phyloP scores from a whole-genome alignment of 2,888 invertebrate genomes.

The Eulithis testata region DNA sequence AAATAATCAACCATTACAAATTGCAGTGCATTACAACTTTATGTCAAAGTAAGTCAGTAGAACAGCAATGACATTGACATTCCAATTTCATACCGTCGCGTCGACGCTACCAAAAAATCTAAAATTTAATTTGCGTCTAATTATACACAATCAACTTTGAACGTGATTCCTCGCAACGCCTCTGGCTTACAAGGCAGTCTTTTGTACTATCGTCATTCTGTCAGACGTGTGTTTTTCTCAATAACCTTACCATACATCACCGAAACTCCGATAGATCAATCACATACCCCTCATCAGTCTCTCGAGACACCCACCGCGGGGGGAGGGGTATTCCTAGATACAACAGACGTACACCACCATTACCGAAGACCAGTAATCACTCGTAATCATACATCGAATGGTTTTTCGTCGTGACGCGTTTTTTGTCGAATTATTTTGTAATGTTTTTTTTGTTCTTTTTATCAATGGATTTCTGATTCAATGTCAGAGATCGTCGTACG shows the following conservation, averaged over 20 bases:
- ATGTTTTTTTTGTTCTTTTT: constrained; percentile 55
- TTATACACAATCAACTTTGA: constrained; percentile 73
- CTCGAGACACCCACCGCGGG: constrained; percentile 32
- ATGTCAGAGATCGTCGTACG: constrained; percentile 76
- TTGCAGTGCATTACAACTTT: not conserved
- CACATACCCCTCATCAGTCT: constrained; percentile 43
- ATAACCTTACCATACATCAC: constrained; percentile 65
- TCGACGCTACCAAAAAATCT: constrained; percentile 63
- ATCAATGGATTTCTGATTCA: constrained; percentile 67
- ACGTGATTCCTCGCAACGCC: constrained; percentile 71
- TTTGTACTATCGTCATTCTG: constrained; percentile 75
- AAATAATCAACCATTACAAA: not conserved
- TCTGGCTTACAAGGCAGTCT: constrained; percentile 80
- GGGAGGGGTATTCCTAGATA: constrained; percentile 52
- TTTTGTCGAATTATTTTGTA: constrained; percentile 70
- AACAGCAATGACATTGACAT: constrained; percentile 67
- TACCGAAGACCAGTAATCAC: constrained; percentile 79
- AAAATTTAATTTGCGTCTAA: constrained; percentile 79
- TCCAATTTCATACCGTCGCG: constrained; percentile 44
- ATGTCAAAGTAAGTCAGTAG: not conserved
- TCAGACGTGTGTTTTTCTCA: constrained; percentile 69
- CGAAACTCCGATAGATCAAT: constrained; percentile 47
- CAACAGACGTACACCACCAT: constrained; percentile 58
- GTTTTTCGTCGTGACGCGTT: constrained; percentile 71
- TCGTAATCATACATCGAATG: constrained; percentile 73